These are phyloP conservation scores for Hephaestus fuliginosus DNA, from an alignment of 2,797 vertebrate species.

Conservation along the genomic window DNA sequence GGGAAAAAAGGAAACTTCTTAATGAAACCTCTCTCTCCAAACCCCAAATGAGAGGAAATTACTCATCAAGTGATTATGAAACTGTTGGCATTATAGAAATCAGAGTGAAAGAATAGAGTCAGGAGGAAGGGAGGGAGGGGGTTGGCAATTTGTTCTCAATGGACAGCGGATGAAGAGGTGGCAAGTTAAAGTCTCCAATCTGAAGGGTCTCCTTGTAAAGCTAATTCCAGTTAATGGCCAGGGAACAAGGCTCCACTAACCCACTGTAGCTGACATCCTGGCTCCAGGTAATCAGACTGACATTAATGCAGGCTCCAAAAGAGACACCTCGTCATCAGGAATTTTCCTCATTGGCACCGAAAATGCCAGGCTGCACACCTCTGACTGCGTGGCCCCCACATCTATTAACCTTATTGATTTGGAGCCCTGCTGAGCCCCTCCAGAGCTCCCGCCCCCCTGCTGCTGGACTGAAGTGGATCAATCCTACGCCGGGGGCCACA, in stretches of 20 bases:
- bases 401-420: slow-evolving; percentile 99
- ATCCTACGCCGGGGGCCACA: slow-evolving; percentile 92
- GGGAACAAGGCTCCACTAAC: slow-evolving; percentile 83
- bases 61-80: slow-evolving; percentile 89
- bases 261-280: slow-evolving; percentile 82
- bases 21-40: slow-evolving; percentile 76
- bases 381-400: slow-evolving; percentile 94
- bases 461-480: slow-evolving; percentile 95
- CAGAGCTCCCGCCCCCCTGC: slow-evolving; percentile 91
- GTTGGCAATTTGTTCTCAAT: slow-evolving; percentile 86
- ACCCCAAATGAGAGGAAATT: slow-evolving; percentile 88
- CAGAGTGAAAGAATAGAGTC: slow-evolving; percentile 81
- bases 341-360: slow-evolving; percentile 94
- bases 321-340: slow-evolving; percentile 94
- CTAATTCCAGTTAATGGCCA: slow-evolving; percentile 93
- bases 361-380: slow-evolving; percentile 94
- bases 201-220: slow-evolving; percentile 87
- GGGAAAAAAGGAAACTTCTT: slow-evolving; percentile 61
- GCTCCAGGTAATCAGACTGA: slow-evolving; percentile 91
- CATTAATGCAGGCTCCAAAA: slow-evolving; percentile 90
- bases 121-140: slow-evolving; percentile 71
- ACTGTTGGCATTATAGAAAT: slow-evolving; percentile 89
- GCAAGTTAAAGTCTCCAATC: slow-evolving; percentile 84
- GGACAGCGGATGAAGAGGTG: slow-evolving; percentile 83
- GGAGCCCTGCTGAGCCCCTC: slow-evolving; percentile 91